Evolutionary conservation across 2,113 vertebrate genomes (phyloP).

Genomic region (Archocentrus centrarchus): DNA sequence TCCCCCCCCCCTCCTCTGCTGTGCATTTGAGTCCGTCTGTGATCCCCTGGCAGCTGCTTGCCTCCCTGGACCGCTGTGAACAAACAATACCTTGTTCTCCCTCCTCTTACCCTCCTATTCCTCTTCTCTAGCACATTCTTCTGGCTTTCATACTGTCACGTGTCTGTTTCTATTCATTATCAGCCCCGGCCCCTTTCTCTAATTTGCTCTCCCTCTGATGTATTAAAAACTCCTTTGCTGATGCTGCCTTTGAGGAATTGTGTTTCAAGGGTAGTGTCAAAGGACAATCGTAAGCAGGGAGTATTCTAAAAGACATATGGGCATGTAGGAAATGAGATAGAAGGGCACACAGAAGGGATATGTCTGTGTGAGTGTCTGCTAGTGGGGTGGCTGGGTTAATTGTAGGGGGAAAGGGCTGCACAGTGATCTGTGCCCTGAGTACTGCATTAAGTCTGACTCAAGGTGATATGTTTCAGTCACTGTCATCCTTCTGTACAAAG

Average conservation of each 20-base stretch:
- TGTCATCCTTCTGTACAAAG: slow-evolving; percentile 23
- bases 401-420: slow-evolving; percentile 17
- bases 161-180: slow-evolving; percentile 49
- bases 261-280: slow-evolving; percentile 44
- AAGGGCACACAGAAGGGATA: slow-evolving; percentile 15
- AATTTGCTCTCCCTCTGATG: slow-evolving; percentile 37
- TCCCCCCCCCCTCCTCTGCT: not conserved
- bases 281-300: slow-evolving; percentile 26
- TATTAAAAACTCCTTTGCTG: slow-evolving; percentile 28
- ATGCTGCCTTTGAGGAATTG: slow-evolving; percentile 35
- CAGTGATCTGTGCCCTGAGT: slow-evolving; percentile 38
- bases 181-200: slow-evolving; percentile 27
- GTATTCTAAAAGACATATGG: slow-evolving; percentile 13
- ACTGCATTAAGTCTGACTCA: slow-evolving; percentile 40
- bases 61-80: not conserved
- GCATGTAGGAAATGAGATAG: slow-evolving; percentile 21
- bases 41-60: slow-evolving; percentile 46
- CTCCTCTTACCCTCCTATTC: not conserved
- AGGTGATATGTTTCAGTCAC: slow-evolving; percentile 26
- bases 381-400: slow-evolving; percentile 38
- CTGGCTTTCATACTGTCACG: slow-evolving; percentile 48
- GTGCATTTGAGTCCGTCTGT: slow-evolving; percentile 4
- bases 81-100: slow-evolving; percentile 48
- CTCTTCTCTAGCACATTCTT: not conserved
- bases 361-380: slow-evolving; percentile 5